phyloP scores from a whole-genome alignment of 2,888 invertebrate species.

The Tuta absoluta region DNA sequence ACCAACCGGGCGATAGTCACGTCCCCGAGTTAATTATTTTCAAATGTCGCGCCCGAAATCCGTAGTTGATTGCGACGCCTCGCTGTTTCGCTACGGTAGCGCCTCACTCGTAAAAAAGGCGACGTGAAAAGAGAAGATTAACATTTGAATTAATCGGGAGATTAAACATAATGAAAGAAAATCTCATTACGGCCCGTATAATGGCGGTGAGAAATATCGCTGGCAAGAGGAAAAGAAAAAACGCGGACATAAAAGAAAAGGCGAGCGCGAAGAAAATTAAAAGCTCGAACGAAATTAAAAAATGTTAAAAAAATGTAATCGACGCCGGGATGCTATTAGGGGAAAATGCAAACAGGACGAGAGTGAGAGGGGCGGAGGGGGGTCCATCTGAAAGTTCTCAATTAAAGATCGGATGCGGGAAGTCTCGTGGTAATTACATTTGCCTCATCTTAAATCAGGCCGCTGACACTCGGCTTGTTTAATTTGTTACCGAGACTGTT shows the following conservation, averaged over 20 bases:
- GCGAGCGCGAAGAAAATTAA: slow-evolving; percentile 78
- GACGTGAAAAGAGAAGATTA: slow-evolving; percentile 75
- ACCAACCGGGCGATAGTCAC: slow-evolving; percentile 55
- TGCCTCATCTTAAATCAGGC: slow-evolving; percentile 76
- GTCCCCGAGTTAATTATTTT: slow-evolving; percentile 72
- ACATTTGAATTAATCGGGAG: slow-evolving; percentile 82
- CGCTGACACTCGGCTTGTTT: slow-evolving; percentile 73
- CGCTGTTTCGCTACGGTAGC: slow-evolving; percentile 64
- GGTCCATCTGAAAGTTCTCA: slow-evolving; percentile 67
- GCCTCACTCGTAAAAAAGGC: slow-evolving; percentile 66
- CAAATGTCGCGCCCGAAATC: slow-evolving; percentile 65
- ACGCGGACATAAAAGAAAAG: slow-evolving; percentile 70
- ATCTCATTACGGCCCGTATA: slow-evolving; percentile 79
- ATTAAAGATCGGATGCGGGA: slow-evolving; percentile 75
- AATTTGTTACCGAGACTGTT: slow-evolving; percentile 80
- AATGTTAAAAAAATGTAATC: slow-evolving; percentile 80
- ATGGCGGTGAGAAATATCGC: slow-evolving; percentile 78
- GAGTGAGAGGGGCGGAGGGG: slow-evolving; percentile 38
- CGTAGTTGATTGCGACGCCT: slow-evolving; percentile 58
- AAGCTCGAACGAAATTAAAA: slow-evolving; percentile 79
- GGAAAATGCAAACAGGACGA: slow-evolving; percentile 67
- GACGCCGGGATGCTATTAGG: slow-evolving; percentile 70
- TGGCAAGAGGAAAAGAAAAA: slow-evolving; percentile 63
- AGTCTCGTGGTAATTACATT: slow-evolving; percentile 78
- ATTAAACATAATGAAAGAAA: slow-evolving; percentile 82